Conservation (phyloP, 2,797 vertebrate genomes). For the Garrulus glandarius region DNA sequence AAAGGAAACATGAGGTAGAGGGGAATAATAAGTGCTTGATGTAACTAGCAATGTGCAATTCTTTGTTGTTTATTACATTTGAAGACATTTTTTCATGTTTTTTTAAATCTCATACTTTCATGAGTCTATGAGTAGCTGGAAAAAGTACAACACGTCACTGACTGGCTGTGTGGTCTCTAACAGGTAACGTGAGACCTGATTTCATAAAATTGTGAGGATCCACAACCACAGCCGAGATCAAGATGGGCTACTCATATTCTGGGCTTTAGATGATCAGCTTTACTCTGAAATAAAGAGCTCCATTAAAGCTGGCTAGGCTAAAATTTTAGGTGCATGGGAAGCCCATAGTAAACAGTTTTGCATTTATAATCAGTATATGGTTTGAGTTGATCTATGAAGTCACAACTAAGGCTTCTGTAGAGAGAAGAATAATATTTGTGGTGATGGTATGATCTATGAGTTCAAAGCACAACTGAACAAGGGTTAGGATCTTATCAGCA, state of each 20-base stretch:
- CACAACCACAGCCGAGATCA: background rate
- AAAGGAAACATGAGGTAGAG: background rate
- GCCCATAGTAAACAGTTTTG: background rate
- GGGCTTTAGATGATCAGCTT: background rate
- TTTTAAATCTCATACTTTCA: background rate
- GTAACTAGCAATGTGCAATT: background rate
- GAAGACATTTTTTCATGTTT: background rate
- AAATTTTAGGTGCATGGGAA: background rate
- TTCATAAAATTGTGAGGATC: background rate
- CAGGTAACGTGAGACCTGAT: background rate
- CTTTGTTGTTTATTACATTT: background rate
- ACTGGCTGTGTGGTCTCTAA: background rate
- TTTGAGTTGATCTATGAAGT: background rate
- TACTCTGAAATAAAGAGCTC: background rate
- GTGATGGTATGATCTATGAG: background rate
- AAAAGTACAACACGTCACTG: background rate
- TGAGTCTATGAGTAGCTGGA: background rate
- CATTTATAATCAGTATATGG: background rate
- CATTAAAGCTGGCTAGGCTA: background rate
- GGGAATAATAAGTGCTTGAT: background rate
- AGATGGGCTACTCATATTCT: background rate
- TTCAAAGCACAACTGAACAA: background rate
- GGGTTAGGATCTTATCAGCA: background rate
- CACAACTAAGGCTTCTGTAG: background rate
- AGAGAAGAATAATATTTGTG: background rate